Conservation (phyloP, 1,140 invertebrate genomes). For the Drosophila nigrodunni region DNA sequence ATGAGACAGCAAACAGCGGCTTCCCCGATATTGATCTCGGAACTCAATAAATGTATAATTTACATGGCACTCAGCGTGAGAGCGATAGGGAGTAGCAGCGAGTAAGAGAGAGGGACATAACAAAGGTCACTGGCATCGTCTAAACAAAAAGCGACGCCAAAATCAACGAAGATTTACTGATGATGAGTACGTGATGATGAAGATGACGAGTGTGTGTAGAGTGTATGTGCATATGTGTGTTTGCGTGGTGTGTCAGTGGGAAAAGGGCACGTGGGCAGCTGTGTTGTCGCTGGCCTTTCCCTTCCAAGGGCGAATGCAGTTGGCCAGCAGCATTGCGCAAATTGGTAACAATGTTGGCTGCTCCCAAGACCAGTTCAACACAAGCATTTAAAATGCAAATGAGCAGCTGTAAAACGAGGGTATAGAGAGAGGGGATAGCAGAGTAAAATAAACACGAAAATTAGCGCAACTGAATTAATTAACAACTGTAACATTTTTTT, state of each 20-base stretch:
- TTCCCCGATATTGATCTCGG: conserved; percentile 66
- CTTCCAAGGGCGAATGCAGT: conserved; percentile 55
- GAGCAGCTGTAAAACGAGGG: conserved; percentile 32
- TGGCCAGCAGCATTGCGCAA: conserved; percentile 58
- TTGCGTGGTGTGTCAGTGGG: conserved; percentile 32
- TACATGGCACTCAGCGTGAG: conserved; percentile 34
- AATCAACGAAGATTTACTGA: conserved; percentile 28
- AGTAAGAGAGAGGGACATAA: conserved; percentile 18
- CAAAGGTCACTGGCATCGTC: conserved; percentile 79
- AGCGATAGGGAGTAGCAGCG: not conserved
- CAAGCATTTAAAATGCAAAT: conserved; percentile 58
- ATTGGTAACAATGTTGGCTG: conserved; percentile 28
- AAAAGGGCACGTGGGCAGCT: conserved; percentile 65
- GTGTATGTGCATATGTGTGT: conserved; percentile 1
- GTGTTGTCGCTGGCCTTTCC: conserved; percentile 29
- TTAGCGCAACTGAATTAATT: conserved; percentile 83
- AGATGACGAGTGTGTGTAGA: conserved; percentile 33
- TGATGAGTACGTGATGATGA: conserved; percentile 53
- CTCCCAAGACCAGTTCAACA: conserved; percentile 36
- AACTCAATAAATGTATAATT: conserved; percentile 46
- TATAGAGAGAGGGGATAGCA: conserved; percentile 6
- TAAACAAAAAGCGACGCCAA: conserved; percentile 27
- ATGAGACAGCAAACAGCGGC: conserved; percentile 46
- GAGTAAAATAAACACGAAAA: conserved; percentile 43
- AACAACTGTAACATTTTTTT: conserved; percentile 68